A percentile compares a stretch with the other conserved stretches of the same genome.
phyloP scores from a whole-genome alignment of 2,113 vertebrate species.

The Spea bombifrons region DNA sequence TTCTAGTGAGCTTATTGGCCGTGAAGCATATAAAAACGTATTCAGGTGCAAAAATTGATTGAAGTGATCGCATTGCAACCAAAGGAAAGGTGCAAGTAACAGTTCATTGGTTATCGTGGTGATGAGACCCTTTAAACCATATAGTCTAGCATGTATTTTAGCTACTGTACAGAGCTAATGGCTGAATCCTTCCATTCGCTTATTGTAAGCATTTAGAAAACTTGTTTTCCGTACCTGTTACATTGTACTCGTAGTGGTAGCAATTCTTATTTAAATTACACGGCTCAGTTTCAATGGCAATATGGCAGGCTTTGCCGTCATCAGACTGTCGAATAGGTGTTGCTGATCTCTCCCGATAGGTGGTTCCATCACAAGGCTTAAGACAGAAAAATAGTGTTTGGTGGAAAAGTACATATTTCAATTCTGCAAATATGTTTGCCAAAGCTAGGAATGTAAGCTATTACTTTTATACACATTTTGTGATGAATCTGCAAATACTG shows the following conservation, averaged over 20 bases:
- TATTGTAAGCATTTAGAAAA: no score
- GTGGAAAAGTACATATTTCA: background rate
- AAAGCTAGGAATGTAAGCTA: background rate
- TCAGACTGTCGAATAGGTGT: slow-evolving; percentile 75
- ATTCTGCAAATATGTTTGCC: background rate
- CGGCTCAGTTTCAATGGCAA: slow-evolving; percentile 71
- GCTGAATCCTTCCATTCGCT: no score
- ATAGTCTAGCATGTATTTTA: no score
- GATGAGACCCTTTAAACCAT: no score
- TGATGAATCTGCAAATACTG: slow-evolving; percentile 1
- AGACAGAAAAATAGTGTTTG: slow-evolving; percentile 47
- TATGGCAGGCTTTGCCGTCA: slow-evolving; percentile 78
- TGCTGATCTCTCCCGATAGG: slow-evolving; percentile 73
- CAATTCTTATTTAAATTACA: slow-evolving; percentile 93
- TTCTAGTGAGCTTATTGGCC: no score
- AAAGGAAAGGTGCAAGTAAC: no score
- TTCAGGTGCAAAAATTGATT: no score
- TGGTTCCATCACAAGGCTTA: slow-evolving; percentile 84
- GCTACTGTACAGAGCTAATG: no score
- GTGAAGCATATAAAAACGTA: no score
- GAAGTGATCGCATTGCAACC: no score
- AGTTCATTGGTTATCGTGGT: no score
- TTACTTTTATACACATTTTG: slow-evolving; percentile 5
- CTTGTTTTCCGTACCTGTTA: slow-evolving; percentile 76
- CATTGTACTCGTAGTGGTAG: slow-evolving; percentile 94